Evolutionary conservation across 2,797 vertebrate species (phyloP), one percentile per base, ranked within the genome.

Genomic region (Alfaro cultratus): DNA sequence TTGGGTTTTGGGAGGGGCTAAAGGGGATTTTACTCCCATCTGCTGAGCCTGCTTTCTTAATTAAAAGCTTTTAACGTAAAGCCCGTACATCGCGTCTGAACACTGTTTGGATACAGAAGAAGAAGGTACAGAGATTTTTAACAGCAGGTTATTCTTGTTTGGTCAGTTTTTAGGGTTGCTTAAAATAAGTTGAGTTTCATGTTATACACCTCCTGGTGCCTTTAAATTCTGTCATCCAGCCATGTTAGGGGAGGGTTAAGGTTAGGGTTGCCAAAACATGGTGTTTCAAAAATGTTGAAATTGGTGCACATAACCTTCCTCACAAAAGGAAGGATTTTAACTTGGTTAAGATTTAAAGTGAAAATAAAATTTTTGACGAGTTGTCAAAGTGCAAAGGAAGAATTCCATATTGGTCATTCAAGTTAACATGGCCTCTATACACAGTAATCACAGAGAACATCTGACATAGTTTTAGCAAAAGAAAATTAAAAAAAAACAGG

Each of bases 1-100:
- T 90, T 86, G 75, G 26, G 76, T 87, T 83, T 83, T 85, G 81
- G 68, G 86, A 78, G 70, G 76, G 62, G 62, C 21, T 74, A 85
- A 77, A 84, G 15, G 41, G 81, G 74, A 62, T 23, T 88, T 88
- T 73, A 53, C 23, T 77, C 67, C 89, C 88, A 89, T 93, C 89
- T 91, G 91, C 78, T 91, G 80, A 88, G 75, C 16, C 73, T 3
- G 12, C 60, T 34, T 76, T 88, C 72, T 83, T 87, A 87, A 89
- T 90, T 81, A 88, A 77, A 86, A 57, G 76, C 43, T 2, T 62
- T 70, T 60, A 81, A 83, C 73, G 73, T 53, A 78, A 79, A 79
- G 83, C 78, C 78, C 82, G 71, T 79, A 87, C 83, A 82, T 82
- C 84, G 72, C 75, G 83, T 88, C 81, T 85, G 82, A 68, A 82